Base-by-base conservation (phyloP, 2,888 invertebrate genomes). In the Ornithoptera alexandrae region DNA sequence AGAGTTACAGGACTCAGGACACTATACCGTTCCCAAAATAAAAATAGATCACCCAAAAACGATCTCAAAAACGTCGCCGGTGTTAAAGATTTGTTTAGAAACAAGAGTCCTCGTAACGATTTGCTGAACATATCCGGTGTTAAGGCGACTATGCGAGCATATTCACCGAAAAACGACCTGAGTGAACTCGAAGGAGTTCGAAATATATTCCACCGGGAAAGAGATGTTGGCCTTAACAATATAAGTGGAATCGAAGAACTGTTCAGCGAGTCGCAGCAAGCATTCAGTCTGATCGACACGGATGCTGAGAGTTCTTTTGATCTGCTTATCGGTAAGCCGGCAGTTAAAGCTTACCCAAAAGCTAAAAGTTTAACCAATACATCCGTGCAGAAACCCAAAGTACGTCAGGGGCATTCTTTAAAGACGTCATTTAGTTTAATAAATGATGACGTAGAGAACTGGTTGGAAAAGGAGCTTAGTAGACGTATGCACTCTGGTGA, bases 191-290 rank as follows among this genome's bases (percentile, higher is more conserved):
- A 86, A 10, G 90, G 89, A 0, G 84, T 90, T 12, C 80, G 79
- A 46, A 73, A 75, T 1, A 70, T 86, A 73, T 89, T 86, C 74
- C 69, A 75, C 2, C 74, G 74, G 22, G 74, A 76, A 20, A 79
- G 74, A 30, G 72, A 65, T 6, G 76, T 78, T 42, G 77, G 79
- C 20, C 73, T 76, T 15, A 75, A 76, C 56, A 82, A 90, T 71
- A 74, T 91, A 18, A 90, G 90, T 71, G 92, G 91, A 0, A 79
- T 92, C 0, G 87, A 87, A 56, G 84, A 86, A 68, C 69, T 92
- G 2, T 87, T 87, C 68, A 76, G 85, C 56, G 81, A 81, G 56
- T 79, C 85, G 3, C 72, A 65, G 57, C 70, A 65, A 0, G 80
- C 82, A 0, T 58, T 71, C 0, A 62, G 71, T 50, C 67, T 67